Conservation (phyloP, 2,797 vertebrate genomes). For the Potorous gilbertii region DNA sequence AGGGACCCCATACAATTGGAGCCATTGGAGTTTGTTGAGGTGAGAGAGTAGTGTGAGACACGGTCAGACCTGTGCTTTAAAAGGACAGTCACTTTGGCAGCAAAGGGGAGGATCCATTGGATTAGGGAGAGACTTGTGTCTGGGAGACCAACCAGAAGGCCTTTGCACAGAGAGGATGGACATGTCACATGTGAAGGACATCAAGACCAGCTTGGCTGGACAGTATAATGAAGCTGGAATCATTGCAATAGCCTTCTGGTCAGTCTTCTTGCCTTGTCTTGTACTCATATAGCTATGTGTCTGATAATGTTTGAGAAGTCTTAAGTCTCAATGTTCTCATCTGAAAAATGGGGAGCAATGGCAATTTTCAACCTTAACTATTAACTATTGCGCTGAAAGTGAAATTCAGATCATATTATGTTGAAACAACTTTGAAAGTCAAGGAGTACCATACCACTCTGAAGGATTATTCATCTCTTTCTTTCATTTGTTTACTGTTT, state of each 20-base stretch:
- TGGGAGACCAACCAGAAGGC: too few relatives aligned
- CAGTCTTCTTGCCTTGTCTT: background rate
- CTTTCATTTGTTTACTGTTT: background rate
- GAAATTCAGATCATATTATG: background rate
- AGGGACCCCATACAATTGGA: too few relatives aligned
- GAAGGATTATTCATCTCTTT: background rate
- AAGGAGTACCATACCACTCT: background rate
- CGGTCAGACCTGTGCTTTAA: too few relatives aligned
- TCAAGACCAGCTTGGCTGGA: background rate
- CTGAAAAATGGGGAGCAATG: background rate
- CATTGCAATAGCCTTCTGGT: background rate
- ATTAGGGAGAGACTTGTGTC: background rate
- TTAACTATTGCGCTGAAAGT: background rate
- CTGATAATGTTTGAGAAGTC: background rate
- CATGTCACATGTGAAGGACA: background rate
- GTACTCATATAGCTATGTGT: background rate
- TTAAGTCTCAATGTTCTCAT: background rate
- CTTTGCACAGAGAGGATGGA: background rate
- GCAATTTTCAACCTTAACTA: background rate
- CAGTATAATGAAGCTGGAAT: background rate
- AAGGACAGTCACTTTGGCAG: too few relatives aligned
- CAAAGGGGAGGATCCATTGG: too few relatives aligned
- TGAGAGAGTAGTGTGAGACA: too few relatives aligned
- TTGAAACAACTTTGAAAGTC: background rate
- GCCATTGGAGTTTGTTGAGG: too few relatives aligned